Evolutionary conservation across 2,888 invertebrate genomes (phyloP).

Genomic region (Drosophila emarginata): DNA sequence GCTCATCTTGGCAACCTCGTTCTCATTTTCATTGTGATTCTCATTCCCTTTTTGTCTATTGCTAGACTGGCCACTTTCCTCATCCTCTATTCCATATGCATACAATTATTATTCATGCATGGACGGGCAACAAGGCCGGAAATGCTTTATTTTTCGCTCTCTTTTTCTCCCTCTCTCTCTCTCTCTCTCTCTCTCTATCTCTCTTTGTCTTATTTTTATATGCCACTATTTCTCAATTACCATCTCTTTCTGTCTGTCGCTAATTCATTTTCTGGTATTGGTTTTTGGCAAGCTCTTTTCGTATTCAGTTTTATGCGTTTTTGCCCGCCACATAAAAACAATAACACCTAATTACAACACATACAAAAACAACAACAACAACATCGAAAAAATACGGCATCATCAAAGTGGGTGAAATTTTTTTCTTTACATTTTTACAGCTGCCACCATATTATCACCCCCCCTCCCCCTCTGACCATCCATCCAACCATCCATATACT

Average conservation of each 20-base stretch:
- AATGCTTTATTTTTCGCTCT: constrained; percentile 18
- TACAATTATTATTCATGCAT: constrained; percentile 33
- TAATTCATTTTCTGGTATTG: constrained; percentile 11
- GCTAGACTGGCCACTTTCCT: background rate
- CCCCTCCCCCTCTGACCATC: background rate
- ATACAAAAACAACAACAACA: constrained; percentile 28
- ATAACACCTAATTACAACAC: constrained; percentile 43
- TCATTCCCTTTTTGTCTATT: no score
- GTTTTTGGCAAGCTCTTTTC: constrained; percentile 37
- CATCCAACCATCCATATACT: no score
- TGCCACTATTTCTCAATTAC: background rate
- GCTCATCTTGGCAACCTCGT: background rate
- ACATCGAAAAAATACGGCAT: background rate
- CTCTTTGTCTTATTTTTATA: constrained; percentile 6
- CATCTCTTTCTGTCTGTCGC: constrained; percentile 13
- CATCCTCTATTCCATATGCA: background rate
- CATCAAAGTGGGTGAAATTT: constrained; percentile 28
- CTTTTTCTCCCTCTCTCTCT: background rate
- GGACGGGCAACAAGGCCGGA: constrained; percentile 25
- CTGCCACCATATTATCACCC: background rate
- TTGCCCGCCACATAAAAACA: constrained; percentile 34
- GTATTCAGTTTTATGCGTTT: constrained; percentile 27
- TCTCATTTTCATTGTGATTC: background rate
- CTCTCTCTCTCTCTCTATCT: background rate
- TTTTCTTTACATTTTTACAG: constrained; percentile 61